These are phyloP conservation scores for Myxocyprinus asiaticus DNA, from an alignment of 2,113 vertebrate species.

Conservation along the genomic window DNA sequence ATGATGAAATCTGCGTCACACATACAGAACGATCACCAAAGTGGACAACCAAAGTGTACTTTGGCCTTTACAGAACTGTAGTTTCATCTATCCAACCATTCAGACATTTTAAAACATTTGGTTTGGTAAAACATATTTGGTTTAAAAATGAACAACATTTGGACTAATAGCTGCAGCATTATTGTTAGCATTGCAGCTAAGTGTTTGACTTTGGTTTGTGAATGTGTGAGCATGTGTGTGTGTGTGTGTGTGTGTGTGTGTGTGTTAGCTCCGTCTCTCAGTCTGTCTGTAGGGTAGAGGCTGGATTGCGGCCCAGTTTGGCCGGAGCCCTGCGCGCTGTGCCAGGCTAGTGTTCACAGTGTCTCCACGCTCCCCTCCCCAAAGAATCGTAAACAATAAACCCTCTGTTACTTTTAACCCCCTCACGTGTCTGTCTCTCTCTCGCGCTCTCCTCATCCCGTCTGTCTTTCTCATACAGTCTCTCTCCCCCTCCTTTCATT, in stretches of 20 bases:
- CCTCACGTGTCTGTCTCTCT: conserved; percentile 68
- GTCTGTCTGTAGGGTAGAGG: conserved; percentile 42
- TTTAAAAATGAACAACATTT: no score
- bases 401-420: conserved; percentile 85
- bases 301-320: conserved; percentile 38
- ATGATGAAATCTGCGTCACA: no score
- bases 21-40: no score
- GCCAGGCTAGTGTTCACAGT: conserved; percentile 60
- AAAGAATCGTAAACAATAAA: conserved; percentile 85
- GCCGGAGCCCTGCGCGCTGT: conserved; percentile 47
- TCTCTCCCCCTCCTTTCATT: conserved; percentile 41
- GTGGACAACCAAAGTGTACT: no score
- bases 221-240: neutral
- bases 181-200: no score
- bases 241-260: conserved; percentile 17
- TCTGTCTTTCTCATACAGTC: conserved; percentile 39
- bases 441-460: conserved; percentile 24
- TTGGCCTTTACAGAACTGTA: no score
- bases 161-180: no score
- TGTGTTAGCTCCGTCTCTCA: conserved; percentile 34
- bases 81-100: no score
- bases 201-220: no score
- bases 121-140: no score
- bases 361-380: conserved; percentile 69
- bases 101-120: no score